phyloP scores from a whole-genome alignment of 2,113 vertebrate genomes.

The Myrmecophaga tridactyla region DNA sequence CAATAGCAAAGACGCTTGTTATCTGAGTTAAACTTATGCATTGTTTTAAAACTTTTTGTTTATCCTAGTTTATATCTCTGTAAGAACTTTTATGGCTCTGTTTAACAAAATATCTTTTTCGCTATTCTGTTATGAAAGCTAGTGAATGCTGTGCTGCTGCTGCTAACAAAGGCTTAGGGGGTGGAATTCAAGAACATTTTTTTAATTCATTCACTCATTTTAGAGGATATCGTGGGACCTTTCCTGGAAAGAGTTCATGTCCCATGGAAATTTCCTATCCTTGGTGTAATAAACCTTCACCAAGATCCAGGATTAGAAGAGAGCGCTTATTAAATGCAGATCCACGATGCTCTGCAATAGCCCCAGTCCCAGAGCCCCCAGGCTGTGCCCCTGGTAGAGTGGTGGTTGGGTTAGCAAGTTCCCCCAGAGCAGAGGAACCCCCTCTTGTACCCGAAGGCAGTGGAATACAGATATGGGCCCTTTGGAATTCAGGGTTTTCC shows the following conservation, averaged over 20 bases:
- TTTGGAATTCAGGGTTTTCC: neutral
- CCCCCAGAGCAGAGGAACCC: neutral
- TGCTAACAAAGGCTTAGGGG: neutral
- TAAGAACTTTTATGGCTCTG: neutral
- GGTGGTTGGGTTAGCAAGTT: neutral
- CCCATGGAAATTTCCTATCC: slow-evolving; percentile 28
- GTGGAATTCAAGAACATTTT: neutral
- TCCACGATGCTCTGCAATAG: rapidly evolving
- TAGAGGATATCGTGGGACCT: neutral
- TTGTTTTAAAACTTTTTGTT: neutral
- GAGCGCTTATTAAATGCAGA: neutral
- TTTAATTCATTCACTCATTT: neutral
- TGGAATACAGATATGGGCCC: neutral
- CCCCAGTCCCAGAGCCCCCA: neutral
- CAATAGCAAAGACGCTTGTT: slow-evolving; percentile 34
- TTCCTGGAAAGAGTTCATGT: neutral
- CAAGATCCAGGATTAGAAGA: neutral
- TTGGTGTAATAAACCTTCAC: slow-evolving; percentile 44
- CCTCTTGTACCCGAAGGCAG: neutral
- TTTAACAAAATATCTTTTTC: neutral
- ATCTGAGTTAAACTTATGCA: neutral
- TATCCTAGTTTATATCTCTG: neutral
- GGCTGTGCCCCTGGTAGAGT: too few species aligned
- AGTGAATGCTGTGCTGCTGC: neutral
- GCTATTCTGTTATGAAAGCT: too few species aligned